Percentiles rank a stretch among this genome's conserved stretches.
Conservation (phyloP, 2,797 vertebrate genomes). For the Falco naumanni region DNA sequence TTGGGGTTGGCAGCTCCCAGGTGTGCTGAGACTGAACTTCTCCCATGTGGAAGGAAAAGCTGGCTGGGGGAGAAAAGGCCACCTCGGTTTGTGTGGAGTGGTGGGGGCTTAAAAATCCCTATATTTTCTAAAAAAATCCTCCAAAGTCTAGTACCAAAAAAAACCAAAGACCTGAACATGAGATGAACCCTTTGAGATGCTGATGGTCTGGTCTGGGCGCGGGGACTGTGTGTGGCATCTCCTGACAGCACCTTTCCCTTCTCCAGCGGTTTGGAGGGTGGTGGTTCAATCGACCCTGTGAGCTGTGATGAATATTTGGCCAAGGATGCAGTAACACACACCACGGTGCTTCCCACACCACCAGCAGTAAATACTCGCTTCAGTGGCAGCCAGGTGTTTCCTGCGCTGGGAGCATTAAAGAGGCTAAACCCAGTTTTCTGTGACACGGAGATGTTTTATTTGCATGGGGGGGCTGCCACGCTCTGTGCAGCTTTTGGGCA, state of each 20-base stretch:
- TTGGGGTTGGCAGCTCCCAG: neutral
- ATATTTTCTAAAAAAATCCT: neutral
- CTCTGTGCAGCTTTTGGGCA: neutral
- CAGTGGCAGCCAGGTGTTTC: neutral
- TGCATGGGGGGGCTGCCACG: accelerated
- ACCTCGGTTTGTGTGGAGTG: neutral
- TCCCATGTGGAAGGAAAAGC: neutral
- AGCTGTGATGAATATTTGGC: neutral
- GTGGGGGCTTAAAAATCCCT: neutral
- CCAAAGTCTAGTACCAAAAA: neutral
- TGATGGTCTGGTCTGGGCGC: neutral
- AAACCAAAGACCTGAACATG: neutral
- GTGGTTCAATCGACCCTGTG: neutral
- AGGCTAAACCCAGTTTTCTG: neutral
- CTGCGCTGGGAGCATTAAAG: neutral
- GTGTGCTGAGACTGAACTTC: neutral
- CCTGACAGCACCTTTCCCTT: neutral
- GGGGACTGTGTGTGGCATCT: neutral
- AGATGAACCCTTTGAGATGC: neutral
- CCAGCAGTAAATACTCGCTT: neutral
- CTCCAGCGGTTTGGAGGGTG: neutral
- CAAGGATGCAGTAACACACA: neutral
- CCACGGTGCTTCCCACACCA: neutral
- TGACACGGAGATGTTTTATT: neutral
- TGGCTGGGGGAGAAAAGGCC: neutral